phyloP scores from a whole-genome alignment of 1,140 invertebrate species.

The Batillaria attramentaria region DNA sequence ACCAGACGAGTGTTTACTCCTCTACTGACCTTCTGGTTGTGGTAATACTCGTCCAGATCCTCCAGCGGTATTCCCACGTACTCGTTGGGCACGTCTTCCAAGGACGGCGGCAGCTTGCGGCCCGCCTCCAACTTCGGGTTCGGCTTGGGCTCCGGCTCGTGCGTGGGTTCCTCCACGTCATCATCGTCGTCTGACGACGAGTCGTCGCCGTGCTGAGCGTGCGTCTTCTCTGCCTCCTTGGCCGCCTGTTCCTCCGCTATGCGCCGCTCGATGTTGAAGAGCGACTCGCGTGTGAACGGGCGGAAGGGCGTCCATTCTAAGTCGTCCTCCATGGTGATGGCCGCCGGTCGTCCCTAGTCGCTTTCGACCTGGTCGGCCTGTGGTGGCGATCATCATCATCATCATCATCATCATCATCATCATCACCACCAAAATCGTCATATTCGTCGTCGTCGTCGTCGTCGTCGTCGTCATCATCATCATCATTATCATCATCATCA shows the following conservation, averaged over 20 bases:
- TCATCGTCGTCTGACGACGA: constrained; percentile 54
- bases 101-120: constrained; percentile 64
- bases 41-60: constrained; percentile 70
- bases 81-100: constrained; percentile 63
- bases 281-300: constrained; percentile 97
- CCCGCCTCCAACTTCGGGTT: constrained; percentile 68
- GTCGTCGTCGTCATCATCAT: constrained; percentile 18
- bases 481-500: constrained; percentile 36
- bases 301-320: constrained; percentile 78
- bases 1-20: too few species aligned
- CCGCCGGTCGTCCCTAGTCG: constrained; percentile 12
- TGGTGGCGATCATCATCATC: neutral
- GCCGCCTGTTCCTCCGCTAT: constrained; percentile 60
- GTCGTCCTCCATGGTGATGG: constrained; percentile 41
- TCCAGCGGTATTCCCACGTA: constrained; percentile 67
- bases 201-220: too few species aligned
- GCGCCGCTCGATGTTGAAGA: constrained; percentile 90
- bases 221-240: constrained; percentile 57
- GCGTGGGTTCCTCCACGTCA: constrained; percentile 53
- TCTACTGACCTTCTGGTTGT: constrained; percentile 68
- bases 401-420: neutral
- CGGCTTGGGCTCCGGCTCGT: constrained; percentile 59
- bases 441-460: neutral
- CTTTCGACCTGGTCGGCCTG: constrained; percentile 24
- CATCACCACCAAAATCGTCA: neutral